Evolutionary conservation across 2,888 invertebrate genomes (phyloP), one percentile per base, ranked within the genome.

Genomic region (Proisotoma minuta): DNA sequence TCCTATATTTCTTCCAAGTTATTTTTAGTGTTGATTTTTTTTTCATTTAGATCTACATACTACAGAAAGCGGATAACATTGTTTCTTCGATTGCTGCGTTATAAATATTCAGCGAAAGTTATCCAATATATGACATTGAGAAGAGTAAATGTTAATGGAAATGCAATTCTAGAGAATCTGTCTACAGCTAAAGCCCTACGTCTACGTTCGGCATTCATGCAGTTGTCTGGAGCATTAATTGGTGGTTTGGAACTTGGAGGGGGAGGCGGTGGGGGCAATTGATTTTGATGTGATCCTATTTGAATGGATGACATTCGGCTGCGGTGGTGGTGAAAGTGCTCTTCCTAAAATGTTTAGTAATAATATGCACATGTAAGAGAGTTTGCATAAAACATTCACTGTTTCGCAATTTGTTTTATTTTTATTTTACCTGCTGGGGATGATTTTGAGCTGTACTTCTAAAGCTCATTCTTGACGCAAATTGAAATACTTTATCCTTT

Each of bases 91-190:
- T n/a, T n/a, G n/a, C n/a, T n/a, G 34, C 8, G 15, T 34, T 34
- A 34, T 3, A 72, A 59, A 77, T 86, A 87, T 76, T 87, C 85
- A 60, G 85, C 86, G 77, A 87, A 87, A 76, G 85, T 81, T 73
- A 85, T 83, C 87, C 87, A 87, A 76, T 87, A 87, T 69, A 85
- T 84, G 66, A 81, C 80, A 76, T 87, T 87, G 51, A 87, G 80
- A 61, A 85, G 77, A 61, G 86, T 80, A 75, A 87, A 87, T 50
- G 87, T 79, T 54, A 85, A 81, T 1, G 87, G 87, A 75, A 88
- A 88, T 74, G 85, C 84, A 57, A 87, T 82, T 48, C 87, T 79
- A 2, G 87, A 87, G 71, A 85, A 83, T 59, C 86, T 81, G 76
- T 88, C 87, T 64, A 88, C 85, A 75, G 85, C 84, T 65, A 88